These are phyloP conservation scores for Trinorchestia longiramus DNA, from an alignment of 1,140 invertebrate species.

Conservation along the genomic window DNA sequence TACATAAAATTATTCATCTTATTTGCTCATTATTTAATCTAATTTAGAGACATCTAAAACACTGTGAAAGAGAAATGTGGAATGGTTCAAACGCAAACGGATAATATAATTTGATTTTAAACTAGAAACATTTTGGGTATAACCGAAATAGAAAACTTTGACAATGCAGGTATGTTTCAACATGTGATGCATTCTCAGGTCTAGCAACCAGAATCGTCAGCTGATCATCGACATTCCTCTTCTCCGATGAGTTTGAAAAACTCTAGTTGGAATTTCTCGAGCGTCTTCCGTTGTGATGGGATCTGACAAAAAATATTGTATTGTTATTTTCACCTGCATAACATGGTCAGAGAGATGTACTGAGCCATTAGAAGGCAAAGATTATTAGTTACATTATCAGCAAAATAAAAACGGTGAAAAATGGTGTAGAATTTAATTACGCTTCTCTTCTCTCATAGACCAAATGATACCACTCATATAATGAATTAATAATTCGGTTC, in stretches of 20 bases:
- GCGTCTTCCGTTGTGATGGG: background rate
- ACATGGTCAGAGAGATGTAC: background rate
- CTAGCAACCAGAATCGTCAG: background rate
- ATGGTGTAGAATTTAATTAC: no score
- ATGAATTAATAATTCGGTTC: background rate
- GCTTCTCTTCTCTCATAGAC: no score
- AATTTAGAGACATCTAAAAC: background rate
- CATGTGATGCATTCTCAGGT: background rate
- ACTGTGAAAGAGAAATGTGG: background rate
- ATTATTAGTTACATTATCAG: background rate
- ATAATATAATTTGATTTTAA: no score
- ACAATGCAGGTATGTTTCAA: background rate
- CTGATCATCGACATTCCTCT: background rate
- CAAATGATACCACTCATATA: background rate
- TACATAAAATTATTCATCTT: background rate
- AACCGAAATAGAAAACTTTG: background rate
- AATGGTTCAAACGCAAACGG: background rate
- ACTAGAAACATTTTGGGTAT: background rate
- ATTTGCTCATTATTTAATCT: background rate
- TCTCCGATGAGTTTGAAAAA: background rate
- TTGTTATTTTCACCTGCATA: background rate
- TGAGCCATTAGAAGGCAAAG: no score
- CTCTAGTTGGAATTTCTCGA: background rate
- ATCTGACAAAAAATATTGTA: background rate
- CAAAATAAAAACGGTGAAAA: no score